Percentiles rank a stretch among this genome's conserved stretches.
Evolutionary conservation across 2,888 invertebrate genomes (phyloP).

Genomic region (Lasioglossum calceatum): DNA sequence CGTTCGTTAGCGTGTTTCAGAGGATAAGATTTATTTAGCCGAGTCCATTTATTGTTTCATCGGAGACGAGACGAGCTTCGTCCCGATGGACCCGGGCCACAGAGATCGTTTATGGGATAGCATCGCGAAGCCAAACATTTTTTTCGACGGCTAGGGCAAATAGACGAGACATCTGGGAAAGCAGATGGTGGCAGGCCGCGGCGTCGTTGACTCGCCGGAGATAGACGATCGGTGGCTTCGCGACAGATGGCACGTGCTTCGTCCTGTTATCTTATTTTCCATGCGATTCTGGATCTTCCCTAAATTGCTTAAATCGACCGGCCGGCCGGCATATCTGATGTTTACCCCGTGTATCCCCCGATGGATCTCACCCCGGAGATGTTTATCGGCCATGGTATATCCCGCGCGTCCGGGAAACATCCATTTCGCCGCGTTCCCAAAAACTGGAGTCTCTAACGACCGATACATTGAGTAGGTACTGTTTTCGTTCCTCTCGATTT

Average conservation of each 20-base stretch:
- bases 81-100: constrained; percentile 9
- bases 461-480: neutral
- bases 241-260: constrained; percentile 68
- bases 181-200: constrained; percentile 66
- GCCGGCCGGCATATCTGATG: constrained; percentile 35
- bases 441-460: neutral
- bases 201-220: constrained; percentile 51
- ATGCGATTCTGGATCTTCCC: constrained; percentile 46
- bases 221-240: constrained; percentile 47
- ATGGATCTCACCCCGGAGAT: constrained; percentile 23
- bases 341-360: constrained; percentile 24
- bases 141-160: constrained; percentile 39
- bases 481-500: neutral
- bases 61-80: neutral
- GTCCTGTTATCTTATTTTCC: constrained; percentile 64
- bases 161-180: constrained; percentile 70
- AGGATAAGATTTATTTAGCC: constrained; percentile 42
- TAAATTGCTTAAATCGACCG: constrained; percentile 50
- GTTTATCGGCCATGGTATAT: constrained; percentile 6
- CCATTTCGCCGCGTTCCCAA: neutral
- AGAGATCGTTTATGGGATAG: constrained; percentile 47
- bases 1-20: neutral
- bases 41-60: constrained; percentile 51
- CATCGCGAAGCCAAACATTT: constrained; percentile 62
- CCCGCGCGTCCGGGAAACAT: neutral